Evolutionary conservation across 2,888 invertebrate genomes (phyloP).

Genomic region (Dinocampus coccinellae): DNA sequence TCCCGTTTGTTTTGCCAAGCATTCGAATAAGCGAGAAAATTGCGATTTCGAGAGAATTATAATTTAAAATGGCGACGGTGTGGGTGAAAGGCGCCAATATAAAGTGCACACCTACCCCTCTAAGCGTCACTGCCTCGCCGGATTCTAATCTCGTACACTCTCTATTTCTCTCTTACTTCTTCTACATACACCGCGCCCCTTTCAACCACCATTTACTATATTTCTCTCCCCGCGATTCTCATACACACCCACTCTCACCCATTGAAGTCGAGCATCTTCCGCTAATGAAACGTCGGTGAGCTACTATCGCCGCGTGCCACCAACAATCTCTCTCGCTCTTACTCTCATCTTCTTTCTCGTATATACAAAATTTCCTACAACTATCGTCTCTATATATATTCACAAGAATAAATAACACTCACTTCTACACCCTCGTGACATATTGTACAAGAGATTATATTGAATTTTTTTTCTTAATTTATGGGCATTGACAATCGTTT

Average conservation of each 20-base stretch:
- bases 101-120: slow-evolving; percentile 49
- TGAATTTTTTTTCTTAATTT: slow-evolving; percentile 59
- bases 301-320: slow-evolving; percentile 67
- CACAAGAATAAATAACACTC: slow-evolving; percentile 13
- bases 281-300: slow-evolving; percentile 69
- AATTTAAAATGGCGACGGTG: slow-evolving; percentile 19
- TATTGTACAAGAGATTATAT: slow-evolving; percentile 52
- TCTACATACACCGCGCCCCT: slow-evolving; percentile 44
- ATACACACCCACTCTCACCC: slow-evolving; percentile 16
- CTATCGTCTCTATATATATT: slow-evolving; percentile 34
- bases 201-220: slow-evolving; percentile 33
- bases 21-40: slow-evolving; percentile 12
- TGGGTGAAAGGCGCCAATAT: slow-evolving; percentile 19
- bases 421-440: slow-evolving; percentile 13
- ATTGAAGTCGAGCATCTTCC: slow-evolving; percentile 60
- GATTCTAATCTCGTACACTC: slow-evolving; percentile 65
- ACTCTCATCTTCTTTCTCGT: slow-evolving; percentile 32
- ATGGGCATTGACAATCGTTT: slow-evolving; percentile 7
- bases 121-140: slow-evolving; percentile 47
- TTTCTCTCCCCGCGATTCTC: slow-evolving; percentile 14
- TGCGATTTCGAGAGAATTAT: slow-evolving; percentile 31
- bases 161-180: slow-evolving; percentile 47
- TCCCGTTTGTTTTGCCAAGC: background rate
- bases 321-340: slow-evolving; percentile 36
- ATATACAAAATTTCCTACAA: background rate